Evolutionary conservation across 2,888 invertebrate species (phyloP), one percentile per base, ranked within the genome.

Genomic region (Tetropium fuscum): DNA sequence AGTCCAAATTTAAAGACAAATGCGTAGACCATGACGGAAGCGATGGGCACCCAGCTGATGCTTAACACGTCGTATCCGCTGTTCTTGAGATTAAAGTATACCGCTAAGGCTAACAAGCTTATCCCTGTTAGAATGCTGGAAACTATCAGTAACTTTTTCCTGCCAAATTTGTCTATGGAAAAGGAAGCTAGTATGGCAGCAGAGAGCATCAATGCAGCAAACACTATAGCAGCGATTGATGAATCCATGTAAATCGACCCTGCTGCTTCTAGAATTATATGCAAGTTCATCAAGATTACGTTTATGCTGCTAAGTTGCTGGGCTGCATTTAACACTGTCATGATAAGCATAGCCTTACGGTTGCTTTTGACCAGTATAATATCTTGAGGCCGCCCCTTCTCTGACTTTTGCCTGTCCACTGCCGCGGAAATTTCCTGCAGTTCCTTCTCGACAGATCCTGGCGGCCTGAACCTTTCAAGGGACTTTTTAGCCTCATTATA

Each of bases 261-360:
- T 0, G 80, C 80, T 44, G 76, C 74, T 18, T 66, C 68, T 10
- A 81, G 56, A 54, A 81, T 81, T 11, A 71, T 68, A 60, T 81
- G 81, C 45, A 81, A 66, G 44, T 81, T 81, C 81, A 81, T 81
- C 19, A 81, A 49, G 53, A 81, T 79, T 2, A 81, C 81, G 38
- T 76, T 79, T 27, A 81, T 79, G 36, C 80, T 76, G 34, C 78
- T 76, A 53, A 81, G 78, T 63, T 81, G 81, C 61, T 81, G 81
- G 0, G 77, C 76, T 1, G 72, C 75, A 54, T 80, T 81, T 11
- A 81, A 58, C 1, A 80, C 76, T 2, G 77, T 73, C 78, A 81
- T 80, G 4, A 81, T 78, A 2, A 77, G 54, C 22, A 81, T 53
- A 3, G 79, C 80, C 64, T 75, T 79, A 40, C 79, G 64, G 53